A percentile compares a stretch with the other conserved stretches of the same genome.
Conservation (phyloP, 2,888 invertebrate genomes). For the Dasypolia templi region DNA sequence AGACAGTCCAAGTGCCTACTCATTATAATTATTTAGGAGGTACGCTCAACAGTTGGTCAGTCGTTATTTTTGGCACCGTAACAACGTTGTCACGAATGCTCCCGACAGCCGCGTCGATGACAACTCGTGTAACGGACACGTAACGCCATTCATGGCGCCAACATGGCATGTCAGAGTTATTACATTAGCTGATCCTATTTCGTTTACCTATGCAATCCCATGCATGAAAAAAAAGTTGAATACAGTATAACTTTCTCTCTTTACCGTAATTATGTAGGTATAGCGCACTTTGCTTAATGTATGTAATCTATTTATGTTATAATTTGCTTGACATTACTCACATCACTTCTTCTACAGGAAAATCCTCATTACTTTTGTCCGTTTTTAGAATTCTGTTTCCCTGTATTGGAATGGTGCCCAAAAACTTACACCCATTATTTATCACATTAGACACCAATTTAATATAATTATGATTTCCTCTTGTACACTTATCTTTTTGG, state of each 20-base stretch:
- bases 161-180: conserved; percentile 4
- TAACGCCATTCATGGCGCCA: conserved; percentile 41
- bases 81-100: conserved; percentile 37
- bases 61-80: conserved; percentile 51
- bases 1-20: conserved; percentile 27
- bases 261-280: background rate
- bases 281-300: background rate
- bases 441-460: conserved; percentile 29
- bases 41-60: conserved; percentile 43
- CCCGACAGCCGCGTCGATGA: conserved; percentile 38
- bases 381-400: conserved; percentile 18
- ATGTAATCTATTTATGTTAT: background rate
- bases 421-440: conserved; percentile 12
- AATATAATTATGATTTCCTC: conserved; percentile 27
- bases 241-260: background rate
- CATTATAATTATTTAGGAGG: conserved; percentile 49
- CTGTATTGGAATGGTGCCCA: conserved; percentile 36
- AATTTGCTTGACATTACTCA: conserved; percentile 11
- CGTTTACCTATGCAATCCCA: background rate
- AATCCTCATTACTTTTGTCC: background rate
- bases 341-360: conserved; percentile 5
- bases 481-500: conserved; percentile 22
- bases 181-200: background rate
- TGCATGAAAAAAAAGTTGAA: background rate
- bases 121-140: conserved; percentile 43